Conservation (phyloP, 2,113 vertebrate genomes). For the Rhea pennata region DNA sequence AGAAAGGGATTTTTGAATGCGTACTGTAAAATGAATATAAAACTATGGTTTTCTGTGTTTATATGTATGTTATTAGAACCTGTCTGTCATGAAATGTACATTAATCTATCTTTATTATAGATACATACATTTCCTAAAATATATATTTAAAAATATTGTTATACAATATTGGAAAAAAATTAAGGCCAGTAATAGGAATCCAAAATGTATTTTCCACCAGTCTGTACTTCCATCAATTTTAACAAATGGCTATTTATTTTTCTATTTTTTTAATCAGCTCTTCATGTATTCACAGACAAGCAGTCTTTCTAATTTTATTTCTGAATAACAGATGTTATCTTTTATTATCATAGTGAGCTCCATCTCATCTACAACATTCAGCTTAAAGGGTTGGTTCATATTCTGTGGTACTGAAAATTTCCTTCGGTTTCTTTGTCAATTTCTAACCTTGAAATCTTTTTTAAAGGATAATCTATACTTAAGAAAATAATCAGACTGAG, state of each 20-base stretch:
- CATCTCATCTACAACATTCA: not conserved
- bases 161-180: not conserved
- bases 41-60: not conserved
- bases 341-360: not conserved
- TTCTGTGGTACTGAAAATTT: not conserved
- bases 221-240: not conserved
- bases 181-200: not conserved
- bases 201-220: not conserved
- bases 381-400: not conserved
- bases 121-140: not conserved
- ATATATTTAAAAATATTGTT: not conserved
- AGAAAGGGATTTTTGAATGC: constrained; percentile 35
- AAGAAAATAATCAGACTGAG: not conserved
- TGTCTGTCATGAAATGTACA: not conserved
- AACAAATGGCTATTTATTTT: not conserved
- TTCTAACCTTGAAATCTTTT: not conserved
- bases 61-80: not conserved
- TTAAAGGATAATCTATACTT: not conserved
- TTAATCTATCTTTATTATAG: not conserved
- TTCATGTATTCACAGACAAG: not conserved
- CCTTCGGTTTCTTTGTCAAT: not conserved
- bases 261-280: not conserved
- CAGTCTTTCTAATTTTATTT: not conserved
- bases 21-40: constrained; percentile 9
- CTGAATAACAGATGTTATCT: not conserved